Conservation (phyloP, 2,797 vertebrate species). For the Macropodus opercularis region DNA sequence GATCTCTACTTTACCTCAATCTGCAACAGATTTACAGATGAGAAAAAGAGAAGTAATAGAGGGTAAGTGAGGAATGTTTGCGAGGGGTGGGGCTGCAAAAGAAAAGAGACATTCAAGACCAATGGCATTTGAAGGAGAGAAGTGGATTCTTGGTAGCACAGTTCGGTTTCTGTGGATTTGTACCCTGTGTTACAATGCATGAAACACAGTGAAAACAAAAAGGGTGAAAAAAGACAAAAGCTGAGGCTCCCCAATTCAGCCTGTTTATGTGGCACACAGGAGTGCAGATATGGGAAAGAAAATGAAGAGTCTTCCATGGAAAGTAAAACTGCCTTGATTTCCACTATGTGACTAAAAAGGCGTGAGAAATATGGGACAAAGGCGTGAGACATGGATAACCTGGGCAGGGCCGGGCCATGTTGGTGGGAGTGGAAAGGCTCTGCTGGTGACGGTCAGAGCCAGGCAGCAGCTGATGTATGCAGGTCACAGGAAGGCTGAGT, state of each 20-base stretch:
- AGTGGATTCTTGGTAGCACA: constrained; percentile 66
- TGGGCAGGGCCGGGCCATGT: constrained; percentile 60
- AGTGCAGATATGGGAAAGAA: constrained; percentile 20
- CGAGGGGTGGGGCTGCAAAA: constrained; percentile 24
- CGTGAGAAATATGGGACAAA: constrained; percentile 52
- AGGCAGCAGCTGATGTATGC: constrained; percentile 50
- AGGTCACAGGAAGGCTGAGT: constrained; percentile 68
- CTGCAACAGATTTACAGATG: constrained; percentile 24
- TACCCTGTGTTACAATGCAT: background rate
- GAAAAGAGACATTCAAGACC: constrained; percentile 35
- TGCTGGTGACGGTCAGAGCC: constrained; percentile 36
- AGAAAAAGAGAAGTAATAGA: constrained; percentile 28
- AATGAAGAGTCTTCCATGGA: constrained; percentile 26
- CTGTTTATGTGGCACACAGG: constrained; percentile 9
- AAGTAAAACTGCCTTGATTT: constrained; percentile 25
- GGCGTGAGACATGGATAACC: constrained; percentile 60
- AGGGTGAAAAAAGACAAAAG: constrained; percentile 9
- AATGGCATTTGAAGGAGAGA: constrained; percentile 41
- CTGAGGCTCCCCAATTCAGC: constrained; percentile 20
- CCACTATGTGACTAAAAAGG: constrained; percentile 35
- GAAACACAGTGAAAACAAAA: constrained; percentile 15
- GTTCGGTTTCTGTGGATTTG: constrained; percentile 63
- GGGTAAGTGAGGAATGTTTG: constrained; percentile 53
- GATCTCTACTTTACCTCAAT: constrained; percentile 34
- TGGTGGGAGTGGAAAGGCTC: constrained; percentile 38